A percentile compares a stretch with the other conserved stretches of the same genome.
phyloP scores from a whole-genome alignment of 2,888 invertebrate genomes.

The Luperina testacea region DNA sequence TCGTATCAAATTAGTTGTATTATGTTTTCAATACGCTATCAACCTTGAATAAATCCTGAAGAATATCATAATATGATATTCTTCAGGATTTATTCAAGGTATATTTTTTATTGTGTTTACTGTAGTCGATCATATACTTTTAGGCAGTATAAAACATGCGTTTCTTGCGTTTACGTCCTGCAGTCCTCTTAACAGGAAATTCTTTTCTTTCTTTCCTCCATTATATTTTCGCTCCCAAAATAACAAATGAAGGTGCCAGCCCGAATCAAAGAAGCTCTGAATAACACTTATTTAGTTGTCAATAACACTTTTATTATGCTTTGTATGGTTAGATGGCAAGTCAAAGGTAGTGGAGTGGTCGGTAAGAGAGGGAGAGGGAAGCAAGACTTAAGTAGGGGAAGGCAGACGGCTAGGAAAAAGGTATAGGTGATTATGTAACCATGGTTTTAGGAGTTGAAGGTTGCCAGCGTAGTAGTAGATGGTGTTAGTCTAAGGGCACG shows the following conservation, averaged over 20 bases:
- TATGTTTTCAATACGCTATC: no score
- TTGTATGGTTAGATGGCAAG: constrained; percentile 52
- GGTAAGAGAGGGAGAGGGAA: not conserved
- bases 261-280: constrained; percentile 53
- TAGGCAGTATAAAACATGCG: no score
- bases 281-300: constrained; percentile 52
- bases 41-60: no score
- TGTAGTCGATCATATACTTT: no score
- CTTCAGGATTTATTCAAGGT: no score
- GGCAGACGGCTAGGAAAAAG: not conserved
- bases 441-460: constrained; percentile 6
- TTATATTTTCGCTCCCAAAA: constrained; percentile 18
- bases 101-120: no score
- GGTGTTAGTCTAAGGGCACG: not conserved
- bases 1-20: no score
- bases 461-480: not conserved
- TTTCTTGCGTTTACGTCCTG: no score
- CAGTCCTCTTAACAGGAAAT: not conserved
- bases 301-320: constrained; percentile 57
- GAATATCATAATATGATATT: no score
- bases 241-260: constrained; percentile 35
- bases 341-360: constrained; percentile 28
- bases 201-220: not conserved
- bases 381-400: constrained; percentile 5
- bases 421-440: not conserved